A percentile compares a stretch with the other conserved stretches of the same genome.
phyloP scores from a whole-genome alignment of 2,797 vertebrate genomes.

The Pelodytes ibericus region DNA sequence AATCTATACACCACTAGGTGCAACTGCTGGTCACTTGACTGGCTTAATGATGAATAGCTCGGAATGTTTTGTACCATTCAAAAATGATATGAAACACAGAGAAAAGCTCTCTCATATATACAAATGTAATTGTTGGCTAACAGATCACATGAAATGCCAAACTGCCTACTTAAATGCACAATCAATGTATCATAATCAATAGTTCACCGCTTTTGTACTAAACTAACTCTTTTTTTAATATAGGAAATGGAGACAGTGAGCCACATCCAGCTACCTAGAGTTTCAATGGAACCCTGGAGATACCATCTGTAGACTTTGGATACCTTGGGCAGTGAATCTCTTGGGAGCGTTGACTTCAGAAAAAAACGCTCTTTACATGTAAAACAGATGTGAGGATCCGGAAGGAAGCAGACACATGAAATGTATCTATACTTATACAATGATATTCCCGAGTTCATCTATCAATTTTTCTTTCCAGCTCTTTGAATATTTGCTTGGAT shows the following conservation, averaged over 20 bases:
- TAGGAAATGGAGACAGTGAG: conserved; percentile 43
- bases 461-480: conserved; percentile 6
- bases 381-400: neutral
- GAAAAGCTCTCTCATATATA: too few relatives aligned
- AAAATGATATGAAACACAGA: too few relatives aligned
- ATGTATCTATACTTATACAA: neutral
- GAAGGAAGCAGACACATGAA: conserved; percentile 12
- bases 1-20: too few relatives aligned
- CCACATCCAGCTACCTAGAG: conserved; percentile 43
- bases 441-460: neutral
- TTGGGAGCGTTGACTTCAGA: neutral
- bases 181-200: too few relatives aligned
- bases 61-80: too few relatives aligned
- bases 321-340: neutral
- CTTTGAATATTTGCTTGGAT: conserved; percentile 46
- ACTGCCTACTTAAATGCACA: too few relatives aligned
- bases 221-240: neutral
- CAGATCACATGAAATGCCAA: too few relatives aligned
- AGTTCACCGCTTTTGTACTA: neutral
- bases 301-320: conserved; percentile 27
- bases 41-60: too few relatives aligned
- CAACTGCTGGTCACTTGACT: too few relatives aligned
- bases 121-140: too few relatives aligned
- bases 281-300: conserved; percentile 49
- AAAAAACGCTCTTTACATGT: neutral